Percentiles rank a stretch among this genome's conserved stretches.
phyloP scores from a whole-genome alignment of 2,797 vertebrate species.

The Chelidonichthys spinosus region DNA sequence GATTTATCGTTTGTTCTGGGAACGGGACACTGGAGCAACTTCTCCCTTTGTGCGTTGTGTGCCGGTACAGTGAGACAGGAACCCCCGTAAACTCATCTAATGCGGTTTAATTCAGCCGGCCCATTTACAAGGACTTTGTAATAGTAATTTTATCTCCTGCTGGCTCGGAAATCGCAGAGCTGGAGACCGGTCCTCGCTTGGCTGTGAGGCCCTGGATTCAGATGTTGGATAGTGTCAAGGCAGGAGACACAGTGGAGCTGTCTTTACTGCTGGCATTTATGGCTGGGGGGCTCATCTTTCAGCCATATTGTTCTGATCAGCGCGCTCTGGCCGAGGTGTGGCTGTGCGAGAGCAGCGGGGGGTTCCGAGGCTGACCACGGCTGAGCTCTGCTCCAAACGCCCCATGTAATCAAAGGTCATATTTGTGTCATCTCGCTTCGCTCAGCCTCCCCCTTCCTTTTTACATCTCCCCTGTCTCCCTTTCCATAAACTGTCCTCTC shows the following conservation, averaged over 20 bases:
- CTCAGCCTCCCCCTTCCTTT: conserved; percentile 60
- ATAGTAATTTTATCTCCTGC: conserved; percentile 71
- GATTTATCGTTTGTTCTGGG: conserved; percentile 76
- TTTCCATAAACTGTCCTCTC: conserved; percentile 58
- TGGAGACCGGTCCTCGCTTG: conserved; percentile 64
- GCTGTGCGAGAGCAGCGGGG: conserved; percentile 71
- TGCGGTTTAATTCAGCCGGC: conserved; percentile 64
- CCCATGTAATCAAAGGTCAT: conserved; percentile 79
- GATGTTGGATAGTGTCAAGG: conserved; percentile 75
- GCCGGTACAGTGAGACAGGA: conserved; percentile 49
- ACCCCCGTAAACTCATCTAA: conserved; percentile 73
- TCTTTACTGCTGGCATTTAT: conserved; percentile 80
- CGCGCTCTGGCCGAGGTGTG: conserved; percentile 73
- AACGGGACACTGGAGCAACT: conserved; percentile 71
- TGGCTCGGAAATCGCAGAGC: conserved; percentile 45
- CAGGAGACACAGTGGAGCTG: conserved; percentile 73
- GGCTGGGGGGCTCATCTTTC: conserved; percentile 77
- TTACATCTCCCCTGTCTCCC: conserved; percentile 57
- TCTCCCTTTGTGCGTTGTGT: conserved; percentile 28
- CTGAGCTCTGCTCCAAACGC: conserved; percentile 66
- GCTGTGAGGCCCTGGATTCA: conserved; percentile 69
- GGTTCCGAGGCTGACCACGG: conserved; percentile 52
- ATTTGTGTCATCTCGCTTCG: conserved; percentile 68
- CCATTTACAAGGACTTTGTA: conserved; percentile 75
- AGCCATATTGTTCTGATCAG: conserved; percentile 83